These are phyloP conservation scores for Agelastica alni DNA, from an alignment of 2,888 invertebrate species.

Conservation along the genomic window DNA sequence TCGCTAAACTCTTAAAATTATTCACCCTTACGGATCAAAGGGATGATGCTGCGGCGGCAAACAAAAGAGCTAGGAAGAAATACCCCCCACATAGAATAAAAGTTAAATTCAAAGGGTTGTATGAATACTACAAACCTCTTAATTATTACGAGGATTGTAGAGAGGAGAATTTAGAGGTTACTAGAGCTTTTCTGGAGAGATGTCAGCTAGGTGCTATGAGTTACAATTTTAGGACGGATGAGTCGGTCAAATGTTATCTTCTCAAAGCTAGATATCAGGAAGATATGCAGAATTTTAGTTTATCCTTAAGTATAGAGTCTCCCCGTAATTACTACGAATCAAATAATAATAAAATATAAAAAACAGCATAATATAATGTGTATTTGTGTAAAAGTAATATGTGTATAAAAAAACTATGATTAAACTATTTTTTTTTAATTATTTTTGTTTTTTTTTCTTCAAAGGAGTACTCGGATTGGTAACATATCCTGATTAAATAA, in stretches of 20 bases:
- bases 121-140: constrained; percentile 46
- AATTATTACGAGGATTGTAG: constrained; percentile 48
- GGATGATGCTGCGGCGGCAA: constrained; percentile 6
- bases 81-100: constrained; percentile 17
- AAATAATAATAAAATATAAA: constrained; percentile 22
- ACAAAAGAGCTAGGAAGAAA: constrained; percentile 8
- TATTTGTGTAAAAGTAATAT: too few relatives aligned
- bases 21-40: constrained; percentile 26
- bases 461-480: too few relatives aligned
- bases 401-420: too few relatives aligned
- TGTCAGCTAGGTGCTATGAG: constrained; percentile 56
- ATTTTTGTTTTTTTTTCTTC: too few relatives aligned
- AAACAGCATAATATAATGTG: too few relatives aligned
- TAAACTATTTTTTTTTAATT: too few relatives aligned
- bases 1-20: constrained; percentile 37
- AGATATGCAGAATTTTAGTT: constrained; percentile 59
- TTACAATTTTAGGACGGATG: constrained; percentile 55
- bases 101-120: constrained; percentile 38
- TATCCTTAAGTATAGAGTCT: constrained; percentile 54
- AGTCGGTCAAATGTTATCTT: constrained; percentile 58
- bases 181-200: constrained; percentile 51
- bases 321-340: constrained; percentile 32
- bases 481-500: too few relatives aligned
- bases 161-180: constrained; percentile 48
- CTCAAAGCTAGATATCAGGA: constrained; percentile 60